Base-by-base conservation (phyloP, 2,797 vertebrate genomes). In the Tympanoctomys barrerae region DNA sequence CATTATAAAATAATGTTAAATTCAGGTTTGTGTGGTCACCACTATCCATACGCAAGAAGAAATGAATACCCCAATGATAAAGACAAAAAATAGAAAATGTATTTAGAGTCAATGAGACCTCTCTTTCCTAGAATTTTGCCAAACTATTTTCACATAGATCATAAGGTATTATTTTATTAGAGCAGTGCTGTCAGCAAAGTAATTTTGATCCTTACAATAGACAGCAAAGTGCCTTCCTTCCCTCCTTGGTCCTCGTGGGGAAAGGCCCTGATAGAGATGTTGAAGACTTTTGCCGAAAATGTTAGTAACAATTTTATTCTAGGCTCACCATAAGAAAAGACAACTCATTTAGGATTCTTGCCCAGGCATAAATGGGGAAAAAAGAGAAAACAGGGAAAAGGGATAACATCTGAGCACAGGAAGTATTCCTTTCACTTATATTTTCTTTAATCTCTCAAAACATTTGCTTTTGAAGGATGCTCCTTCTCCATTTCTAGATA, bases 381-480 rank as follows among this genome's bases (percentile, higher is more conserved):
- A 87, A 85, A 91, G 66, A 95, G 46, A 86, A 82, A 89, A 24
- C 3, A 14, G 22, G 9, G 31, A 77, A 31, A 57, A 61, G 91
- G 21, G 61, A 75, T 9, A 94, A 64, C 42, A 94, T 16, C 39
- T 7, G 85, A 92, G 95, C 78, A 39, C 57, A 62, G 46, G 59
- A 94, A 93, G 39, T 68, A 90, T 28, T 78, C 22, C 70, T 89
- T 79, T 70, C 59, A 82, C 7, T 70, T 79, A n/a, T 83, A 94
- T 79, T 92, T 92, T 95, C 84, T 96, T 94, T 39, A 94, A 64
- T 36, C 90, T 95, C 62, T 81, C 89, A 94, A 95, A 97, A 89
- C 81, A 95, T 91, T 92, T 85, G 49, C 84, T 95, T 96, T 84
- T 93, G 57, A 94, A 91, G 22, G 31, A 81, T 87, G 5, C 2